Percentiles rank a stretch among this genome's conserved stretches.
Evolutionary conservation across 1,140 invertebrate species (phyloP).

Genomic region (Melanaphis sacchari): DNA sequence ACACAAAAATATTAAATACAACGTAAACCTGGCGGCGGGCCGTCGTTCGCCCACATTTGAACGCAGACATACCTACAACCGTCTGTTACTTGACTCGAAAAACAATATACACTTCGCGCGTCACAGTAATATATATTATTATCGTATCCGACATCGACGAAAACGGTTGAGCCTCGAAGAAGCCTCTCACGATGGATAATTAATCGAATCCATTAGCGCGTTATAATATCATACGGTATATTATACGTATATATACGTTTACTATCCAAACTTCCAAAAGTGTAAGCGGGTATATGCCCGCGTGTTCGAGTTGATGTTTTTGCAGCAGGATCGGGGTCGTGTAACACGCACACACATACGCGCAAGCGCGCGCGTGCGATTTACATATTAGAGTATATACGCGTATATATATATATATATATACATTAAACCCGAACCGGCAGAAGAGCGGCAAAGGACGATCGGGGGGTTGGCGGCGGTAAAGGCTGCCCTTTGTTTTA

Average conservation of each 20-base stretch:
- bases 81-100: background rate
- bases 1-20: background rate
- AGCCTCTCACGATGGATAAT: background rate
- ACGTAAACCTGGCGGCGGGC: background rate
- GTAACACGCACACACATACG: background rate
- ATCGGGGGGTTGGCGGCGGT: background rate
- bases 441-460: background rate
- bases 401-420: background rate
- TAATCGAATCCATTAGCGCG: slow-evolving; percentile 39
- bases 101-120: background rate
- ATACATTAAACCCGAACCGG: background rate
- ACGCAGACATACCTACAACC: background rate
- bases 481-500: slow-evolving; percentile 47
- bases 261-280: background rate
- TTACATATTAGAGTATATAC: background rate
- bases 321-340: background rate
- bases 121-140: background rate
- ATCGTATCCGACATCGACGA: background rate
- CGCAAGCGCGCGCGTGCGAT: background rate
- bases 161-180: background rate
- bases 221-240: background rate
- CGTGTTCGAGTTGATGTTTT: background rate
- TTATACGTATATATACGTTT: background rate
- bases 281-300: background rate
- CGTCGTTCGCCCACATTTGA: background rate